Conservation (phyloP, 2,888 invertebrate species). For the Perizoma flavofasciatum region DNA sequence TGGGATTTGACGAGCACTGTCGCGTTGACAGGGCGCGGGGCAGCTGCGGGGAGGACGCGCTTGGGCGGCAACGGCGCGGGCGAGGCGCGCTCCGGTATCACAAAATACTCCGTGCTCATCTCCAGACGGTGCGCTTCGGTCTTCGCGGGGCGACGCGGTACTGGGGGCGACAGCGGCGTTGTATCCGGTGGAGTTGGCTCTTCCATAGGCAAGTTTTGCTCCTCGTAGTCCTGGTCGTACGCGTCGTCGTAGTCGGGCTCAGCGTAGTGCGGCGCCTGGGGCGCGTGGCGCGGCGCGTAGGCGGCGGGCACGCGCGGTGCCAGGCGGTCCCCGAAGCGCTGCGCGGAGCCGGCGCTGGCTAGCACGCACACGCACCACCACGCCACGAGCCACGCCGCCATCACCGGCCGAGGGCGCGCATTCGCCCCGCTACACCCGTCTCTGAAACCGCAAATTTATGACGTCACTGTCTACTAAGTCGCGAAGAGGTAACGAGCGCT, state of each 20-base stretch:
- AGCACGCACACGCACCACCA: slow-evolving; percentile 60
- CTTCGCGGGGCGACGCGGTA: slow-evolving; percentile 66
- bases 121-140: slow-evolving; percentile 85
- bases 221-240: slow-evolving; percentile 68
- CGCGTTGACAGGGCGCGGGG: slow-evolving; percentile 54
- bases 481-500: too few relatives aligned
- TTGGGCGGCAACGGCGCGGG: slow-evolving; percentile 57
- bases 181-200: too few relatives aligned
- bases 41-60: slow-evolving; percentile 54
- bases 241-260: slow-evolving; percentile 64
- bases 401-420: slow-evolving; percentile 69
- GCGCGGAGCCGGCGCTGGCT: slow-evolving; percentile 50
- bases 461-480: slow-evolving; percentile 40
- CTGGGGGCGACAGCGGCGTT: slow-evolving; percentile 56
- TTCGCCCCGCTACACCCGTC: slow-evolving; percentile 56
- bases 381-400: slow-evolving; percentile 64
- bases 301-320: slow-evolving; percentile 72
- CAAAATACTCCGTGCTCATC: slow-evolving; percentile 93
- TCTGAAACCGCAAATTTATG: slow-evolving; percentile 56
- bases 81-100: slow-evolving; percentile 85
- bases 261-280: slow-evolving; percentile 54
- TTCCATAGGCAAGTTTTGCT: slow-evolving; percentile 53
- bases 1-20: slow-evolving; percentile 45
- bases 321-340: slow-evolving; percentile 72
- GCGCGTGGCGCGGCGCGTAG: slow-evolving; percentile 67